These are phyloP conservation scores for Pluvialis apricaria DNA, from an alignment of 2,113 vertebrate species.

Conservation along the genomic window DNA sequence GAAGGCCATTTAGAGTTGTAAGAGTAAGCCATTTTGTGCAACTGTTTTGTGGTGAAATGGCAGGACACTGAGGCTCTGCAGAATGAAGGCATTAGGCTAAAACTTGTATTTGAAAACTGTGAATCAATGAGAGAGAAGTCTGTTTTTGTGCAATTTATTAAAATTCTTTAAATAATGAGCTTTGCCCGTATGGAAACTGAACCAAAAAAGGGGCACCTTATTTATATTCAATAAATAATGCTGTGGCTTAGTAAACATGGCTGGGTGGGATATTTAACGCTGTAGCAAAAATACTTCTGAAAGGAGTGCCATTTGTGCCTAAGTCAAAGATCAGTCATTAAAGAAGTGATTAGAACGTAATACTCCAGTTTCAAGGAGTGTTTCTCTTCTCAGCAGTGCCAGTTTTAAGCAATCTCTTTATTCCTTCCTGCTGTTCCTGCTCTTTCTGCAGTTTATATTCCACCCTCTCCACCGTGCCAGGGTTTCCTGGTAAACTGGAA, in stretches of 20 bases:
- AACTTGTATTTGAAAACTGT: not conserved
- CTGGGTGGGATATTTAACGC: not conserved
- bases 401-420: not conserved
- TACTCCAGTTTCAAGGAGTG: not conserved
- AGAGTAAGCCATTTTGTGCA: not conserved
- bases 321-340: not conserved
- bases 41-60: not conserved
- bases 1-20: not conserved
- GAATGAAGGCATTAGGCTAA: not conserved
- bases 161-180: not conserved
- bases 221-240: not conserved
- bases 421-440: not conserved
- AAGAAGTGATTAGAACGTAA: not conserved
- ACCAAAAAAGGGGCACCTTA: not conserved
- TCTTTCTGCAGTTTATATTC: not conserved
- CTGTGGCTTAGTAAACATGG: not conserved
- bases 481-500: not conserved
- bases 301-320: not conserved
- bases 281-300: not conserved
- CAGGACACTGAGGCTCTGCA: not conserved
- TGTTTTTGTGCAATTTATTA: not conserved
- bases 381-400: not conserved
- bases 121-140: not conserved
- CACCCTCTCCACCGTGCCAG: rapidly evolving
- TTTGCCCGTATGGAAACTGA: not conserved